These are phyloP conservation scores for Pelmatolapia mariae DNA, from an alignment of 2,113 vertebrate genomes.

Conservation along the genomic window DNA sequence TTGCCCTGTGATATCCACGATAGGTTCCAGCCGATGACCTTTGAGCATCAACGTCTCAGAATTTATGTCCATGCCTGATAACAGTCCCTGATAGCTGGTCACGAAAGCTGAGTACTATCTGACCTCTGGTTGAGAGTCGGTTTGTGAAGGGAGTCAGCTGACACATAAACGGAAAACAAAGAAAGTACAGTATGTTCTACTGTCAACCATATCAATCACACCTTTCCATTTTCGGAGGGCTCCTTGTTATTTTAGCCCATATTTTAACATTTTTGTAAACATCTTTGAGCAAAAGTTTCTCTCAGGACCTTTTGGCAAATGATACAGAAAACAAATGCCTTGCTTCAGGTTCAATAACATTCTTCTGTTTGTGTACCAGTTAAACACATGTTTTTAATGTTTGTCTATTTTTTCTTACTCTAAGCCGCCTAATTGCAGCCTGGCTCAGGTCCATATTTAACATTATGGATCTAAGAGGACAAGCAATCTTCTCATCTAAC, in stretches of 20 bases:
- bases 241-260: neutral
- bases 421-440: neutral
- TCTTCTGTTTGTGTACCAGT: neutral
- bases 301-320: neutral
- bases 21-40: neutral
- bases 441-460: neutral
- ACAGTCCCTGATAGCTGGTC: neutral
- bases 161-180: neutral
- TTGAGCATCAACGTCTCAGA: neutral
- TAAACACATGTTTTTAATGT: neutral
- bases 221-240: neutral
- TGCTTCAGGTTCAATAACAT: neutral
- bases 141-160: neutral
- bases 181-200: neutral
- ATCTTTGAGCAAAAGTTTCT: neutral
- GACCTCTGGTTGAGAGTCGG: rapidly evolving
- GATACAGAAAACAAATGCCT: neutral
- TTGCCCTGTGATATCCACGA: neutral
- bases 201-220: neutral
- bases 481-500: neutral
- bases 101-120: neutral
- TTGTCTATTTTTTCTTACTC: neutral
- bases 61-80: neutral
- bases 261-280: neutral
- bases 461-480: neutral